Percentiles rank a stretch among this genome's conserved stretches.
Conservation (phyloP, 2,797 vertebrate species). For the Eutrigla gurnardus region DNA sequence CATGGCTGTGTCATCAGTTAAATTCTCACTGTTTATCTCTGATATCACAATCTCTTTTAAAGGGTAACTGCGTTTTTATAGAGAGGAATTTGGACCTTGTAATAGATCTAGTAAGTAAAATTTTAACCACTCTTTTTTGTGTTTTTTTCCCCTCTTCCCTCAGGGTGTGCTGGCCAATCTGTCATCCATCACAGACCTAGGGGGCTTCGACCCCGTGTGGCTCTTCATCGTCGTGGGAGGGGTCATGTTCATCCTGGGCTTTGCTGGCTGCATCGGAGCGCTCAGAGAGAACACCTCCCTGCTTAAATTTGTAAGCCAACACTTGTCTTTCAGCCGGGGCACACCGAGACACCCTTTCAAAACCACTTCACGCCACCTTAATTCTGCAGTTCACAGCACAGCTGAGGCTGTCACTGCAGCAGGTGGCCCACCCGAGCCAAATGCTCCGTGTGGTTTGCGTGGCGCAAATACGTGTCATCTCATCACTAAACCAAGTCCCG, state of each 20-base stretch:
- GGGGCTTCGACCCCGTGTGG: conserved; percentile 95
- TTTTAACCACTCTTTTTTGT: conserved; percentile 42
- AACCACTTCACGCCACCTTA: conserved; percentile 43
- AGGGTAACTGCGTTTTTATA: conserved; percentile 24
- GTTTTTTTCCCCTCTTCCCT: conserved; percentile 22
- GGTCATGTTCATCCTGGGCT: conserved; percentile 93
- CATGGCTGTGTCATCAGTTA: conserved; percentile 18
- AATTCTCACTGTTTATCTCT: conserved; percentile 30
- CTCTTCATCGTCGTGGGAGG: conserved; percentile 93
- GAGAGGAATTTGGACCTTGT: conserved; percentile 10
- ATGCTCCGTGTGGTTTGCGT: conserved; percentile 23
- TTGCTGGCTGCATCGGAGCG: conserved; percentile 93
- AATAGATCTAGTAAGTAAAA: conserved; percentile 13
- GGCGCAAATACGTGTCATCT: conserved; percentile 14
- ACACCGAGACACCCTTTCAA: conserved; percentile 23
- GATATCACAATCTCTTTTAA: conserved; percentile 27
- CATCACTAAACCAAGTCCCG: conserved; percentile 7
- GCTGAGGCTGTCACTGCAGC: conserved; percentile 34
- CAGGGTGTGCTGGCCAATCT: conserved; percentile 94
- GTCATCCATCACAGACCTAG: conserved; percentile 92
- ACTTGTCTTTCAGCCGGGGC: neutral
- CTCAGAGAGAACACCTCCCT: conserved; percentile 93
- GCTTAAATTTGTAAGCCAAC: conserved; percentile 91
- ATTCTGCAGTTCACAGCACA: conserved; percentile 52
- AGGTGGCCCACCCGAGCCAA: conserved; percentile 57